Conservation (phyloP, 37 sponge, comb jelly and placozoan genomes). For the Crambe crambe region DNA sequence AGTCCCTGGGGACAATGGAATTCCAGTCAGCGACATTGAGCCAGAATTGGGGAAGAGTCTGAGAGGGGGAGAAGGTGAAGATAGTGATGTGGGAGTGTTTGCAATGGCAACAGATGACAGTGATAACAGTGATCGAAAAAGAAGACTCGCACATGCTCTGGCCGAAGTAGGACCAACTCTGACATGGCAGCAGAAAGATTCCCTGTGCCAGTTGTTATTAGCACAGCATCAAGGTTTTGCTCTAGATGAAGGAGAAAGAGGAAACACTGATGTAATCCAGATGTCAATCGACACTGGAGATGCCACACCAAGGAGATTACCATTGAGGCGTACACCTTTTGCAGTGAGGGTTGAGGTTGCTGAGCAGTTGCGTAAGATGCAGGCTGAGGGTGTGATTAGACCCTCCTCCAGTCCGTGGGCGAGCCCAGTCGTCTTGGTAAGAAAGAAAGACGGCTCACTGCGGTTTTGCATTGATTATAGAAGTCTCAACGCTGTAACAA, state of each 20-base stretch:
- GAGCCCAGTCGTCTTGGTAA: too few relatives aligned
- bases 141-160: neutral
- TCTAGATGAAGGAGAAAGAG: neutral
- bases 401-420: too few relatives aligned
- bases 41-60: too few relatives aligned
- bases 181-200: constrained; percentile 17
- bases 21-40: too few relatives aligned
- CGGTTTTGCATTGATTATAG: constrained; percentile 57
- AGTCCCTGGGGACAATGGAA: neutral
- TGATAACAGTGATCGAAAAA: constrained; percentile 27
- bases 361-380: constrained; percentile 54
- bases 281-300: neutral
- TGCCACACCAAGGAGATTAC: constrained; percentile 5
- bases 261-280: neutral
- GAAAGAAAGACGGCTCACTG: neutral
- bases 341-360: constrained; percentile 55
- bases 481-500: constrained; percentile 57
- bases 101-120: neutral
- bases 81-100: neutral
- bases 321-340: constrained; percentile 43
- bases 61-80: too few relatives aligned
- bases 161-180: neutral
- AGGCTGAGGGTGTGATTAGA: constrained; percentile 45
- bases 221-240: constrained; percentile 18
- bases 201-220: constrained; percentile 21